A percentile compares a stretch with the other conserved stretches of the same genome.
These are phyloP conservation scores for Triops cancriformis DNA, from an alignment of 1,140 invertebrate genomes.

Conservation along the genomic window DNA sequence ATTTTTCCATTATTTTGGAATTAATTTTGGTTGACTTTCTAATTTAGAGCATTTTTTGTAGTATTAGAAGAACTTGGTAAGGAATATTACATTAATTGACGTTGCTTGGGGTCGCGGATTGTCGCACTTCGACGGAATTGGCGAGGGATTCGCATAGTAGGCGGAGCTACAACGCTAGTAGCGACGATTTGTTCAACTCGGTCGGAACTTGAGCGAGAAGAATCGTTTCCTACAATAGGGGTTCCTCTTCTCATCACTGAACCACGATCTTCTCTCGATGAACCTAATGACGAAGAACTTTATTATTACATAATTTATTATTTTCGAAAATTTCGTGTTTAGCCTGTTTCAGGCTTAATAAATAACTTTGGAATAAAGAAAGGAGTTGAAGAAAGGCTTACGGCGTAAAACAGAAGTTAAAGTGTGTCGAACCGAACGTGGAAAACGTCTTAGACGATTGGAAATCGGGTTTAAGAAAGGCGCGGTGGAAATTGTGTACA, in stretches of 20 bases:
- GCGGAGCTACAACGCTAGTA: not conserved
- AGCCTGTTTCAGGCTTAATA: too few relatives aligned
- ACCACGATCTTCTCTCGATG: not conserved
- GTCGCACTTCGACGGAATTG: not conserved
- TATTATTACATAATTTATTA: too few relatives aligned
- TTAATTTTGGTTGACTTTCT: too few relatives aligned
- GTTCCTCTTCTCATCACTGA: not conserved
- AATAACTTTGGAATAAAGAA: not conserved
- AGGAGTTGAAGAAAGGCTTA: not conserved
- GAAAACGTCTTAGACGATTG: not conserved
- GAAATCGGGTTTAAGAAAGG: not conserved
- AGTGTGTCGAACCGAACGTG: not conserved
- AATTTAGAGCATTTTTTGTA: too few relatives aligned
- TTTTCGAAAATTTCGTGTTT: too few relatives aligned
- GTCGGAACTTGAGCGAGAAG: not conserved
- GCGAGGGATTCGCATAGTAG: not conserved
- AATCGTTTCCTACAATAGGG: not conserved
- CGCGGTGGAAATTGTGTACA: constrained; percentile 38
- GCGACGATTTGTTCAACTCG: not conserved
- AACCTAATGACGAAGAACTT: not conserved
- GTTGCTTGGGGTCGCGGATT: too few relatives aligned
- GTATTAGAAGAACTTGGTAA: too few relatives aligned
- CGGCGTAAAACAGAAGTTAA: not conserved
- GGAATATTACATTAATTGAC: too few relatives aligned
- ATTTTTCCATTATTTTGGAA: too few relatives aligned